Base-by-base conservation (phyloP, 2,888 invertebrate species). In the Synanthedon myopaeformis region DNA sequence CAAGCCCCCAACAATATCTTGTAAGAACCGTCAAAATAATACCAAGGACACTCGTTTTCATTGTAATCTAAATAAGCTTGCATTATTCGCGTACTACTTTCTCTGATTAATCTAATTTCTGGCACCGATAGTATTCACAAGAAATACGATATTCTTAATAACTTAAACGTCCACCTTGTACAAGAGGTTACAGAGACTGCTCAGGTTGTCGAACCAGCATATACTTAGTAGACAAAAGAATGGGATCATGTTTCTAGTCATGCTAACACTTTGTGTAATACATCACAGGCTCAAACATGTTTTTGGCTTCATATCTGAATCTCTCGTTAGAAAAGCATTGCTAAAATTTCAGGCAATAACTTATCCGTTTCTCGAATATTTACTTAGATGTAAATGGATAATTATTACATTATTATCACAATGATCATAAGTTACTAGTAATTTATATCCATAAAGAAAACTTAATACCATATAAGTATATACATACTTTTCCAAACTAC, bases 11-110 rank as follows among this genome's bases (percentile, higher is more conserved):
- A 67, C 57, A 89, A 71, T 51, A 82, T 79, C 74, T 89, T 88
- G 65, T 87, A 87, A 50, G 89, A 89, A 74, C 82, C 74, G 65
- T 89, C 89, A 65, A 89, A 85, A 62, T 85, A 82, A 80, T 84
- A 88, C 86, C 85, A 88, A 60, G 88, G 87, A 68, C 88, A 89
- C 63, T 85, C 87, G 62, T 84, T 79, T 65, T 82, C 82, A 59
- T 76, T 74, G 60, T 78, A 80, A 59, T 82, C 81, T 57, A 72
- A 79, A 66, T 79, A 67, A 60, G 61, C 67, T 71, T 74, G 76
- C 81, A 82, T 82, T 55, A 60, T 69, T 66, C 61, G 57, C 62
- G 56, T 58, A 55, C 58, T 54, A 66, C 64, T 61, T 58, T 58
- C 58, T 59, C 63, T 59, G 57, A 64, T 35, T 35, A 35, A 35